phyloP scores from a whole-genome alignment of 2,797 vertebrate genomes.

The Fistularia tabacaria region DNA sequence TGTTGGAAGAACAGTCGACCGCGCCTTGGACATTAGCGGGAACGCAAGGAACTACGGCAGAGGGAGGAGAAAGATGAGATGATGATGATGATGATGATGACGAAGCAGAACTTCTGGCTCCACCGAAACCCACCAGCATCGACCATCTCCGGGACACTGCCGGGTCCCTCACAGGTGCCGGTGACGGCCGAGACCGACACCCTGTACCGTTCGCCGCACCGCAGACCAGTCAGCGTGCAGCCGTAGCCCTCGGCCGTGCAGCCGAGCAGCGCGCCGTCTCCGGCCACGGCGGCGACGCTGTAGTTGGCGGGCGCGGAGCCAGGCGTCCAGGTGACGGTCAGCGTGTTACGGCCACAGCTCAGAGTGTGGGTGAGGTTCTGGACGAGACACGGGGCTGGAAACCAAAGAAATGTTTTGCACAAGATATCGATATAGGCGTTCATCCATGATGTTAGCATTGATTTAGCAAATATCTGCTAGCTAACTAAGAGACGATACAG shows the following conservation, averaged over 20 bases:
- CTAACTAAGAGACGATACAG: too few species aligned
- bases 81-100: neutral
- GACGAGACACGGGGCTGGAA: slow-evolving; percentile 68
- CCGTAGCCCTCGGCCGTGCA: slow-evolving; percentile 50
- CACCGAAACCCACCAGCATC: slow-evolving; percentile 56
- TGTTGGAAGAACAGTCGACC: slow-evolving; percentile 63
- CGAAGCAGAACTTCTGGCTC: neutral
- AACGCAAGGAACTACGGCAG: slow-evolving; percentile 66
- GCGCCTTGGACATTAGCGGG: slow-evolving; percentile 42
- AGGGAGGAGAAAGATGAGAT: neutral
- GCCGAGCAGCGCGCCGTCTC: slow-evolving; percentile 26
- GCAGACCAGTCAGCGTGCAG: slow-evolving; percentile 54
- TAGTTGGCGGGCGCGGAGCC: slow-evolving; percentile 51
- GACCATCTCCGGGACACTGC: slow-evolving; percentile 36
- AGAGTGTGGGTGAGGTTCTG: slow-evolving; percentile 39
- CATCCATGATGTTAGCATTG: too few species aligned
- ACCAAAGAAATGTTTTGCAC: neutral
- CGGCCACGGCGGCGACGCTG: slow-evolving; percentile 34
- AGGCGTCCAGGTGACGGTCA: slow-evolving; percentile 62
- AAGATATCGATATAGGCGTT: neutral
- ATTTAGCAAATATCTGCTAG: too few species aligned
- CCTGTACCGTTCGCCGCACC: slow-evolving; percentile 68
- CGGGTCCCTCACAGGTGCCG: slow-evolving; percentile 59
- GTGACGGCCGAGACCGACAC: slow-evolving; percentile 58
- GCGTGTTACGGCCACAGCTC: slow-evolving; percentile 58